Evolutionary conservation across 1,140 invertebrate species (phyloP).

Genomic region (Diploscapter pachys): DNA sequence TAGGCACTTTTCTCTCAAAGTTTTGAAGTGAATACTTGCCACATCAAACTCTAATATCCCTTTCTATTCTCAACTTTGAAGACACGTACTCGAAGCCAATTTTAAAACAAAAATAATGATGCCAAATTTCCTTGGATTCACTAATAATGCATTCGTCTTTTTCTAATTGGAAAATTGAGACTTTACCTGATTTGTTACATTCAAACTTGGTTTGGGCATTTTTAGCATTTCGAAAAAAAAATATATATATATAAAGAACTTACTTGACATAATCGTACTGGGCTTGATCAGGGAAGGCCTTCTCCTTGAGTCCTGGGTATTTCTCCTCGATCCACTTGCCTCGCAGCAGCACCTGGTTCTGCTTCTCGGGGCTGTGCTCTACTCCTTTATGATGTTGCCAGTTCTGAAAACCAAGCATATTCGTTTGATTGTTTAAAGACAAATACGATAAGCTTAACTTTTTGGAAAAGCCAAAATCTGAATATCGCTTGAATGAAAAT

Average conservation of each 20-base stretch:
- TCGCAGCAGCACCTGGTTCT: conserved; percentile 19
- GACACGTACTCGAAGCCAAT: too few relatives aligned
- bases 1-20: neutral
- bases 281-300: conserved; percentile 38
- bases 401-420: conserved; percentile 31
- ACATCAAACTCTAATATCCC: too few relatives aligned
- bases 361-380: conserved; percentile 40
- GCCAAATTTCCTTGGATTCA: too few relatives aligned
- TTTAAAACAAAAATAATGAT: too few relatives aligned
- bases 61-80: too few relatives aligned
- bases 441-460: neutral
- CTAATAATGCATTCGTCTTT: too few relatives aligned
- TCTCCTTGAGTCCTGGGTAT: conserved; percentile 44
- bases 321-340: conserved; percentile 30
- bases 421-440: neutral
- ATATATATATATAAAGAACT: neutral
- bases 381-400: conserved; percentile 38
- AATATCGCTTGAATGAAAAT: neutral
- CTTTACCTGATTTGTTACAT: too few relatives aligned
- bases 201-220: too few relatives aligned
- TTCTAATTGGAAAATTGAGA: too few relatives aligned
- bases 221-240: neutral
- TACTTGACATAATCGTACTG: conserved; percentile 31
- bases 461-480: neutral
- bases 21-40: too few relatives aligned